These are phyloP conservation scores for Hecatera dysodea DNA, from an alignment of 2,888 invertebrate genomes.

Conservation along the genomic window DNA sequence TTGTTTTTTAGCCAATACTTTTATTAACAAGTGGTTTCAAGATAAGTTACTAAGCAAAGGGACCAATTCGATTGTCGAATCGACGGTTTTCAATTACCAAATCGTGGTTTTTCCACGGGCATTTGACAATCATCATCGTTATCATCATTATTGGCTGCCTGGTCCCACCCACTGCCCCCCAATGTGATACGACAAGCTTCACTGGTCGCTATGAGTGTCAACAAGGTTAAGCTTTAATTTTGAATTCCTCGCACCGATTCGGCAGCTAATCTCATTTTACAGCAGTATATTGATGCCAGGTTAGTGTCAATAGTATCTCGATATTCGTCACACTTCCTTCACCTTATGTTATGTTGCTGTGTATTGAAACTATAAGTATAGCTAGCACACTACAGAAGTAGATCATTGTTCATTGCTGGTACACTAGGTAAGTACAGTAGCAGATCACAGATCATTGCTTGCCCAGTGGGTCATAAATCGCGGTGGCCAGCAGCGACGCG, in stretches of 20 bases:
- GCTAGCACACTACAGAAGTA: not conserved
- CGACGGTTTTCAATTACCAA: not conserved
- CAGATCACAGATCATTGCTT: slow-evolving; percentile 22
- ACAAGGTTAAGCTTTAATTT: not conserved
- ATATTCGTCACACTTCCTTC: not conserved
- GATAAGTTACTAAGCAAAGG: not conserved
- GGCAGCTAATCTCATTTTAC: not conserved
- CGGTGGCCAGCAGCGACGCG: slow-evolving; percentile 3
- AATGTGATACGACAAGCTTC: not conserved
- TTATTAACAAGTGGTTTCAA: too few relatives aligned
- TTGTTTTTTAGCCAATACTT: not conserved
- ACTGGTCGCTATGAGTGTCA: not conserved
- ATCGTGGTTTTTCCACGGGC: too few relatives aligned
- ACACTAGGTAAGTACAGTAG: too few relatives aligned
- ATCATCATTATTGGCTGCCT: not conserved
- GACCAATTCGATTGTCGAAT: not conserved
- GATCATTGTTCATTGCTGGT: not conserved
- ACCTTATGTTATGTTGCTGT: not conserved
- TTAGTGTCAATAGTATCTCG: not conserved
- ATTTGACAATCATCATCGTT: too few relatives aligned
- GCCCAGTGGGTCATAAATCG: slow-evolving; percentile 37
- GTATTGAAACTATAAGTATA: not conserved
- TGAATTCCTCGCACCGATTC: not conserved
- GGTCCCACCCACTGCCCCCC: not conserved
- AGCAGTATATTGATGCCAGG: not conserved